A percentile compares a stretch with the other conserved stretches of the same genome.
These are phyloP conservation scores for Neolamprologus ventralis DNA, from an alignment of 2,113 vertebrate genomes.

Conservation along the genomic window DNA sequence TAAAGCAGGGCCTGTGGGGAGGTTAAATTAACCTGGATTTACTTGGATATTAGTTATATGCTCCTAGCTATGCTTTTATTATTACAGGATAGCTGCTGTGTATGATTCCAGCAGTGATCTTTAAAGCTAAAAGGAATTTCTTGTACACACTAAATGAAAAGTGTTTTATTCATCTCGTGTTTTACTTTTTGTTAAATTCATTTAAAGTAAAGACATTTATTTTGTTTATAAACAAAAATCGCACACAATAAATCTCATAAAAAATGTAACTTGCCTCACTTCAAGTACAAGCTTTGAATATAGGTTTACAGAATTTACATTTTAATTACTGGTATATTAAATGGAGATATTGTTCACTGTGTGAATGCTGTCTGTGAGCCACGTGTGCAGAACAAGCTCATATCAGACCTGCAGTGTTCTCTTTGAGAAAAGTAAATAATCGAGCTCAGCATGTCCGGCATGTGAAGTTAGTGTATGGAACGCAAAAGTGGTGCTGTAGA, in stretches of 20 bases:
- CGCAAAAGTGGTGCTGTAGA: neutral
- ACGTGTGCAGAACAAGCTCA: neutral
- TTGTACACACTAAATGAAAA: neutral
- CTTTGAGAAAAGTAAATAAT: neutral
- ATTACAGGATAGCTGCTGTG: neutral
- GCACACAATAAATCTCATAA: neutral
- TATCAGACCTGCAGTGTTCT: neutral
- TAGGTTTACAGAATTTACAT: neutral
- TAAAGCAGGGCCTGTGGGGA: neutral
- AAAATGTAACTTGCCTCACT: neutral
- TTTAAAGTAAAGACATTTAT: neutral
- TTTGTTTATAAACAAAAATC: neutral
- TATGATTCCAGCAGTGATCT: neutral
- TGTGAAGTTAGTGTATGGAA: neutral
- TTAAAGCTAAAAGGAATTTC: neutral
- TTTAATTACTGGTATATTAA: neutral
- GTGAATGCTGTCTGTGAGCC: neutral
- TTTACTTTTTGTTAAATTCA: neutral
- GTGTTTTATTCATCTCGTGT: neutral
- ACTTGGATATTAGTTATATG: neutral
- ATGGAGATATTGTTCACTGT: neutral
- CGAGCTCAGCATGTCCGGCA: neutral
- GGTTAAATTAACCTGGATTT: neutral
- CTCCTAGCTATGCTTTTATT: neutral
- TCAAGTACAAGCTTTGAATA: neutral